Evolutionary conservation across 2,888 invertebrate species (phyloP).

Genomic region (Spisula subtruncata): DNA sequence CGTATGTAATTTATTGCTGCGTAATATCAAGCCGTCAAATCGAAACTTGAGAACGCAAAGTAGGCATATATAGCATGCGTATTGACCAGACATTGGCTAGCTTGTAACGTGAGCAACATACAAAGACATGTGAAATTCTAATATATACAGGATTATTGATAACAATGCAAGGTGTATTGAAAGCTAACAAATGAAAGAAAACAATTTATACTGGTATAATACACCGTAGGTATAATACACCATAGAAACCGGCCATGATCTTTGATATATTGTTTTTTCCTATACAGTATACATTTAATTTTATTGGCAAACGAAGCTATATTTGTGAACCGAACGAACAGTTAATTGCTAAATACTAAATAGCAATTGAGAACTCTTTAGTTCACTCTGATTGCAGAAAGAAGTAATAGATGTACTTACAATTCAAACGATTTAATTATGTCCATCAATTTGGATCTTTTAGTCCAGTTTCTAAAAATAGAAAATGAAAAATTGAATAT

Average conservation of each 20-base stretch:
- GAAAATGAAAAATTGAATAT: too few species aligned
- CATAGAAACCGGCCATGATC: not conserved
- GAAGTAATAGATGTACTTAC: too few species aligned
- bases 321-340: too few species aligned
- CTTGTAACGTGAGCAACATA: not conserved
- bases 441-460: too few species aligned
- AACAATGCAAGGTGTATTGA: not conserved
- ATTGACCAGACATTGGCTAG: not conserved
- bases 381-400: too few species aligned
- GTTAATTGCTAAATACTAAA: too few species aligned
- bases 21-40: not conserved
- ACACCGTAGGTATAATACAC: too few species aligned
- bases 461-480: too few species aligned
- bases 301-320: too few species aligned
- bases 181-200: not conserved
- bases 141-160: not conserved
- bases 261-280: not conserved
- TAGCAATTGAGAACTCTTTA: too few species aligned
- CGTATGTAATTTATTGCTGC: constrained; percentile 16
- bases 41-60: not conserved
- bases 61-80: not conserved
- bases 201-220: not conserved
- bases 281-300: too few species aligned
- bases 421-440: too few species aligned
- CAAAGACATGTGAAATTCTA: constrained; percentile 1